A percentile compares a stretch with the other conserved stretches of the same genome.
Evolutionary conservation across 2,113 vertebrate genomes (phyloP).

Genomic region (Theristicus caerulescens): DNA sequence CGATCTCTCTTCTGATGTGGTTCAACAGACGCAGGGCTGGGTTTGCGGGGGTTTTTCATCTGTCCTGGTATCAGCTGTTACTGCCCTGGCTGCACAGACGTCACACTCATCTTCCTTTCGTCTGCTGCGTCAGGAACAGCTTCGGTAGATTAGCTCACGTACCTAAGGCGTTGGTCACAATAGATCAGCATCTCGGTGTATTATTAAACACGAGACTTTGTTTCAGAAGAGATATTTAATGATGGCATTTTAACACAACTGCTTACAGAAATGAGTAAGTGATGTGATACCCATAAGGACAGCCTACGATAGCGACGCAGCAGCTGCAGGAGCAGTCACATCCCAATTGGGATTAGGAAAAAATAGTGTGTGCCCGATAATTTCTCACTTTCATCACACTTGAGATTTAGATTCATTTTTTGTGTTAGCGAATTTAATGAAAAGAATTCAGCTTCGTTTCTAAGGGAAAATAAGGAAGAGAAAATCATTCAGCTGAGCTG

Average conservation of each 20-base stretch:
- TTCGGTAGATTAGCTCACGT: background rate
- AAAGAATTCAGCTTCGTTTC: background rate
- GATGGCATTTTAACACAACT: background rate
- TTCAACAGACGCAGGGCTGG: background rate
- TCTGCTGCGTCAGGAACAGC: background rate
- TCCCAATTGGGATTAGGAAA: background rate
- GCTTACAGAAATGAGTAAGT: background rate
- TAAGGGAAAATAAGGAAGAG: background rate
- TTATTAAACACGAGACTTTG: background rate
- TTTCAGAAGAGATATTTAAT: background rate
- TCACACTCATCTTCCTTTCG: background rate
- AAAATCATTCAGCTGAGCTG: background rate
- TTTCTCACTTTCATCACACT: background rate
- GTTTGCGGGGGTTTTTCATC: accelerated
- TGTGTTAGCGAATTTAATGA: background rate
- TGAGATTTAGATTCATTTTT: background rate
- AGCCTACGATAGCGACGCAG: background rate
- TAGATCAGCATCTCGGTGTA: background rate
- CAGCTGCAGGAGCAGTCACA: background rate
- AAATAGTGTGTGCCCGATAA: background rate
- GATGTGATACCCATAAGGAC: background rate
- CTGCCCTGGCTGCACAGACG: background rate
- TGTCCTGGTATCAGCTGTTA: too few species aligned
- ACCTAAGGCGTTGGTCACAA: background rate
- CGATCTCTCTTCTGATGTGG: background rate